A percentile compares a stretch with the other conserved stretches of the same genome.
Conservation (phyloP, 2,797 vertebrate species). For the Semaprochilodus insignis region DNA sequence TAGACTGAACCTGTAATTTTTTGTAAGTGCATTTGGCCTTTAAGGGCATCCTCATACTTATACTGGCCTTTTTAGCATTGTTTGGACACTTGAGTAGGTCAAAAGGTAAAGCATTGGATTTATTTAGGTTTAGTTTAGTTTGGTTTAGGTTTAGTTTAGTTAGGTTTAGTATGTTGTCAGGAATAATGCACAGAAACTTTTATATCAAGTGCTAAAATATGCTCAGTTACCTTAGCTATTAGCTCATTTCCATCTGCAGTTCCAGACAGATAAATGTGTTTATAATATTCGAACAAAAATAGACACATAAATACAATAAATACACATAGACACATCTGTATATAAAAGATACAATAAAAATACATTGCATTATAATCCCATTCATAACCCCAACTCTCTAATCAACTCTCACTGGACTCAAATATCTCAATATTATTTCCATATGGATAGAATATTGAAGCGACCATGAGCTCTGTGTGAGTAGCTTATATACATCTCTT, state of each 20-base stretch:
- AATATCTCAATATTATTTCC: too few species aligned
- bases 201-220: not conserved
- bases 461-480: too few species aligned
- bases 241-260: not conserved
- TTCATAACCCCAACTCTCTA: too few species aligned
- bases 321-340: too few species aligned
- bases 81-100: constrained; percentile 36
- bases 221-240: not conserved
- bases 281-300: too few species aligned
- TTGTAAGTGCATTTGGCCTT: constrained; percentile 11
- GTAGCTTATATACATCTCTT: too few species aligned
- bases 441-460: too few species aligned
- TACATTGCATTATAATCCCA: too few species aligned
- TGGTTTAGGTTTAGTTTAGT: not conserved
- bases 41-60: not conserved
- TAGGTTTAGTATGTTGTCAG: not conserved
- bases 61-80: not conserved
- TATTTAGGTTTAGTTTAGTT: not conserved
- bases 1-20: not conserved
- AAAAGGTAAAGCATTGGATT: not conserved
- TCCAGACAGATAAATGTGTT: not conserved
- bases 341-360: too few species aligned
- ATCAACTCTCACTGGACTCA: too few species aligned
- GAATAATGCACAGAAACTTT: not conserved
- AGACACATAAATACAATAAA: too few species aligned